Base-by-base conservation (phyloP, 2,797 vertebrate genomes). In the Lepilemur septentrionalis region DNA sequence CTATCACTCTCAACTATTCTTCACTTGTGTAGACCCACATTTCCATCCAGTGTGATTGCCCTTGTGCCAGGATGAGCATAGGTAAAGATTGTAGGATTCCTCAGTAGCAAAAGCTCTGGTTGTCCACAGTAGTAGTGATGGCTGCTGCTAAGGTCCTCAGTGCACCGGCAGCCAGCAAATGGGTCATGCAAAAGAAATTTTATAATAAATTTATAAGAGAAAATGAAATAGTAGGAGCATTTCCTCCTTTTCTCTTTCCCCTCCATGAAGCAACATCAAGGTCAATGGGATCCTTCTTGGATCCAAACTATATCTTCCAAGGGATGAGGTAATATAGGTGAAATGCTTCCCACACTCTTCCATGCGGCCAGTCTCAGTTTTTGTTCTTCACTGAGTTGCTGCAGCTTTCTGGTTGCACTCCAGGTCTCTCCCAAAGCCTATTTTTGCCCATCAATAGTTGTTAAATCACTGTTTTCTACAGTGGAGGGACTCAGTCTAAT, bases 201-300 rank as follows among this genome's bases (percentile, higher is more conserved):
- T 65, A 7, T 65, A 20, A 65, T n/a, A n/a, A 65, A 65, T n/a
- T 18, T 65, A n/a, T 32, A 65, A 65, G 18, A 65, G 32, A 9
- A 65, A 18, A 32, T 65, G 63, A 65, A 65, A 65, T 18, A n/a
- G 7, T 65, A 65, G 15, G 15, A 18, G 32, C 32, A 65, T 65
- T 65, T 65, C 12, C 5, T 9, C 1, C 46, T 78, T 15, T 1
- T 65, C 25, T 65, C 28, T 1, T 85, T 32, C 17, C 13, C 35
- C 10, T 57, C 7, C 17, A 0, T 38, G 5, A 1, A 4, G 12
- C 15, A 25, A 30, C 15, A 1, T 50, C 83, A 23, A 7, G 5
- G 13, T 2, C 30, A 23, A 46, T 18, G 52, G 11, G 5, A 52
- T 28, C 0, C 32, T 5, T 48, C 25, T 61, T 69, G 41, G 12